phyloP scores from a whole-genome alignment of 2,888 invertebrate genomes.

The Amiota mariae region DNA sequence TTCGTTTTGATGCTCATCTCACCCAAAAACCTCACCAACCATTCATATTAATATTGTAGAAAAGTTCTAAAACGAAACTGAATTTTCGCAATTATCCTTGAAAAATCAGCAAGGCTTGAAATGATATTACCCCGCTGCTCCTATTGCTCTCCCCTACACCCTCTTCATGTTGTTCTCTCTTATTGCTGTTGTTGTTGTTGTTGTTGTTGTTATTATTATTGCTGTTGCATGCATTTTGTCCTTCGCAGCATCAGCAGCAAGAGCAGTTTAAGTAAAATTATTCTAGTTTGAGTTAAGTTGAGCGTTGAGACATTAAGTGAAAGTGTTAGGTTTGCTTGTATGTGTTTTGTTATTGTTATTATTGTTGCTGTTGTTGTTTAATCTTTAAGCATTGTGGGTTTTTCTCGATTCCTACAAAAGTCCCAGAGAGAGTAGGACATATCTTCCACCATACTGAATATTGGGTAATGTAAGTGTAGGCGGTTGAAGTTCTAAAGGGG shows the following conservation, averaged over 20 bases:
- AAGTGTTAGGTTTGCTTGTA: neutral
- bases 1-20: neutral
- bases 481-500: neutral
- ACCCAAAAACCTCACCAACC: too few relatives aligned
- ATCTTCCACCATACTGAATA: neutral
- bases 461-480: neutral
- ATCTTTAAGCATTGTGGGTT: neutral
- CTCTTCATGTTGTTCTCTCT: slow-evolving; percentile 39
- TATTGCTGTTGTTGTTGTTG: neutral
- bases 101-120: slow-evolving; percentile 47
- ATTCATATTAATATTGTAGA: slow-evolving; percentile 40
- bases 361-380: neutral
- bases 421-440: too few relatives aligned
- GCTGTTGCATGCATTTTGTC: slow-evolving; percentile 32
- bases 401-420: neutral
- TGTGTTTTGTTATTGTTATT: neutral
- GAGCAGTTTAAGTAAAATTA: too few relatives aligned
- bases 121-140: neutral
- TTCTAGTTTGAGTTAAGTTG: too few relatives aligned
- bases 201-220: slow-evolving; percentile 32
- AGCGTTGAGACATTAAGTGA: slow-evolving; percentile 27
- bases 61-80: slow-evolving; percentile 45
- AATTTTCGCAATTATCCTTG: slow-evolving; percentile 61
- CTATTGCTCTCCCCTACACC: slow-evolving; percentile 17
- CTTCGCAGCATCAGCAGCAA: too few relatives aligned